phyloP scores from a whole-genome alignment of 2,888 invertebrate genomes.

The Melitaea athalia region DNA sequence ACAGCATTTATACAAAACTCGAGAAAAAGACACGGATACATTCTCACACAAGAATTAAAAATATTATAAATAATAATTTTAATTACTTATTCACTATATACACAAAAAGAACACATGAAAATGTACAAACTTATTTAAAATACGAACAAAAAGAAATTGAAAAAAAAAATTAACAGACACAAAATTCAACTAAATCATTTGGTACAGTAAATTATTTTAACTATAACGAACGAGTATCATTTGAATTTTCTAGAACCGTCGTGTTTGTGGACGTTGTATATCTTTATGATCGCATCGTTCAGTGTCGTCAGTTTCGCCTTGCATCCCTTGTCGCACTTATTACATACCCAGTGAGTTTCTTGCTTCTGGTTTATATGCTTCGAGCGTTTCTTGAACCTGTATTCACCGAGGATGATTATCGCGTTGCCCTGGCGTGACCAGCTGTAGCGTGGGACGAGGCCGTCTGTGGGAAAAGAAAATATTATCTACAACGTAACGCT shows the following conservation, averaged over 20 bases:
- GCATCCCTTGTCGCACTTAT: constrained; percentile 73
- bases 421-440: constrained; percentile 76
- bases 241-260: constrained; percentile 52
- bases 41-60: too few relatives aligned
- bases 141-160: not conserved
- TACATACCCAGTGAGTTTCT: constrained; percentile 75
- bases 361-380: constrained; percentile 65
- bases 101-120: not conserved
- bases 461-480: constrained; percentile 39
- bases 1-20: too few relatives aligned
- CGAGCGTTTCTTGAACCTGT: constrained; percentile 73
- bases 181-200: constrained; percentile 4
- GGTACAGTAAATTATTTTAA: not conserved
- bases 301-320: constrained; percentile 70
- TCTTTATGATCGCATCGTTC: constrained; percentile 69
- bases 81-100: too few relatives aligned
- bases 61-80: too few relatives aligned
- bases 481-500: not conserved
- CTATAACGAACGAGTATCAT: constrained; percentile 36
- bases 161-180: not conserved
- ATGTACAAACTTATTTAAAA: not conserved
- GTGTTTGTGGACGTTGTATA: constrained; percentile 69
- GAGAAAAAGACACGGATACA: too few relatives aligned
- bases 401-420: constrained; percentile 69
- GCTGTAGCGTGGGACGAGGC: constrained; percentile 61